Evolutionary conservation across 1,140 invertebrate genomes (phyloP), one percentile per base, ranked within the genome.

Genomic region (honey bee (Apis mellifera)): DNA sequence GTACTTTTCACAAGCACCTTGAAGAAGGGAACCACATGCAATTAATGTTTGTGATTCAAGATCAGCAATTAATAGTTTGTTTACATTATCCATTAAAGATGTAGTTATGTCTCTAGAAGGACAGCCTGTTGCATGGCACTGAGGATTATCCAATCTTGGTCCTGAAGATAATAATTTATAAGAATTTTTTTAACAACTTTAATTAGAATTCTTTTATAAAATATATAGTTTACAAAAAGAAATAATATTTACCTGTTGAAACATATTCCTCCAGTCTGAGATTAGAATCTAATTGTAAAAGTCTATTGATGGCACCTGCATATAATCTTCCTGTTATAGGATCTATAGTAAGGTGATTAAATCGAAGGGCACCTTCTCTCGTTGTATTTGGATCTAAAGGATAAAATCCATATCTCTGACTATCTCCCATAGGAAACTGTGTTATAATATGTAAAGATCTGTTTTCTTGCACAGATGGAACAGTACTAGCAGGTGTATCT

Each of bases 51-150:
- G 95, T 15, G 97, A 96, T 82, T 96, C 96, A 82, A 97, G 95
- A 93, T 99, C 98, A 42, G 99, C 96, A 12, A 99, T 95, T 78
- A 99, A 94, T 78, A 98, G 96, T 94, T 99, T 99, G 93, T 99
- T 99, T 73, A 97, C 96, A 93, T 98, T 99, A 91, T 98, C 96
- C 68, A 96, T 97, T 66, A 96, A 92, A 1, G 95, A 93, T 55
- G 96, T 96, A 82, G 95, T 95, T 84, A 96, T 96, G 79, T 97
- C 95, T 19, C 95, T 94, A 9, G 95, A 95, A 57, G 94, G 90
- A 91, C 98, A 98, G 57, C 97, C 98, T 77, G 95, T 96, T 4
- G 98, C 97, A 94, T 98, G 97, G 93, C 98, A 99, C 86, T 96
- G 96, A 9, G 97, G 96, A 94, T 97, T 98, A 94, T 99, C 98